Evolutionary conservation across 2,113 vertebrate species (phyloP), one percentile per base, ranked within the genome.

Genomic region (Lathamus discolor): DNA sequence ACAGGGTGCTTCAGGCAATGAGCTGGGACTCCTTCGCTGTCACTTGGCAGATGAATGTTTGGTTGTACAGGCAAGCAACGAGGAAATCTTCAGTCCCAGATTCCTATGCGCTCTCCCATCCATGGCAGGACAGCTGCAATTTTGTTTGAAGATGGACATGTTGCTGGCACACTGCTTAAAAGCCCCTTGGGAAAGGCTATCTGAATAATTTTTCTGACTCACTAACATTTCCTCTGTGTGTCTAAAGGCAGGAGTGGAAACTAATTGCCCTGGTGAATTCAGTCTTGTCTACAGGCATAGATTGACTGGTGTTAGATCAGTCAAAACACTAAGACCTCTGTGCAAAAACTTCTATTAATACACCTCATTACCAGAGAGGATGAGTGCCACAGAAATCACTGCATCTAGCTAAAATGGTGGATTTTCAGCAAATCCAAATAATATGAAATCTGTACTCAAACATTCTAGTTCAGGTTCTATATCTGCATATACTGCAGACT

Each of bases 31-130:
- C 63, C 37, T 77, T 48, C 35, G 48, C 72, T 54, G 39, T 46
- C 70, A 54, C 25, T 62, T 62, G n/a, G 74, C 69, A 90, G 77
- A 57, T 37, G 41, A 69, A 51, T 8, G 17, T 52, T 18, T 63
- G 51, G 25, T 51, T 12, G 1, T 19, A 46, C 0, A 1, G 51
- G 33, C 3, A 12, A 91, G 10, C 19, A 39, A 59, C 0, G 7
- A 67, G 46, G 61, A 75, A 46, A 75, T 39, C 91, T 88, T 49
- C 62, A 63, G 22, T 29, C 41, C 48, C 48, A 37, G 39, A 33
- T 14, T 76, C 49, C 68, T 35, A 29, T 1, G 7, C 33, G 54
- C 69, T 57, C 25, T 83, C 43, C 67, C 28, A 79, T 10, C 39
- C 73, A 22, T 0, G 2, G 57, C 66, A 63, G 80, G 62, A 72